Conservation (phyloP, 2,797 vertebrate genomes). For the Garrulus glandarius region DNA sequence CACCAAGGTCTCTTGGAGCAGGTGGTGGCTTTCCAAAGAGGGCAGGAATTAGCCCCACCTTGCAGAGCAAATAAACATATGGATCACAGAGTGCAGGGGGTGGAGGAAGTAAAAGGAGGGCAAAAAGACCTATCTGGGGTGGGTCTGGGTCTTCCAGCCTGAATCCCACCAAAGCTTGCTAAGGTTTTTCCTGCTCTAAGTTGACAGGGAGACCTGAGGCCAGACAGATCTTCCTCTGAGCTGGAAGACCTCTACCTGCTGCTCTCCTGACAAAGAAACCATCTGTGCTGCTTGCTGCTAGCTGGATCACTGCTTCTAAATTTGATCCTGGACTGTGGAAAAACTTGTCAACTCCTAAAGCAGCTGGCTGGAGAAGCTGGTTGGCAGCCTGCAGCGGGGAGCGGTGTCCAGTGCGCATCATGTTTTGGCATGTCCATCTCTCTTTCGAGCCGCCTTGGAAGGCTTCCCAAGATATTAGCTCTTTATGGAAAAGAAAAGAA, state of each 20-base stretch:
- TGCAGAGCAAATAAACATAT: background rate
- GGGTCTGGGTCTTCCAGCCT: background rate
- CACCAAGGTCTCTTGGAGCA: background rate
- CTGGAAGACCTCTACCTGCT: background rate
- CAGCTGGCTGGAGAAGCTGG: background rate
- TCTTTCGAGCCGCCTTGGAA: background rate
- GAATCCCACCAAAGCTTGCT: background rate
- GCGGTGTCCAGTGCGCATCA: background rate
- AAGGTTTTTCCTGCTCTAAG: background rate
- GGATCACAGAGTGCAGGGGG: background rate
- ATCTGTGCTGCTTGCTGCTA: background rate
- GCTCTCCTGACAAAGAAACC: constrained; percentile 28
- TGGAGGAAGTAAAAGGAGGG: background rate
- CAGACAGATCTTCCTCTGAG: background rate
- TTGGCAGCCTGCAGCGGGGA: background rate
- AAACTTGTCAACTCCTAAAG: background rate
- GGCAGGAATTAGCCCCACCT: background rate
- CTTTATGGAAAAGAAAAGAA: background rate
- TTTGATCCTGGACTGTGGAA: background rate
- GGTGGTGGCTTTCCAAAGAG: background rate
- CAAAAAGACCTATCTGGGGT: background rate
- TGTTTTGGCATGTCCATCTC: constrained; percentile 12
- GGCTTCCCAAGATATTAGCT: background rate
- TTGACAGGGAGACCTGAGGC: background rate
- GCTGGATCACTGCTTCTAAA: background rate